A percentile compares a stretch with the other conserved stretches of the same genome.
Conservation (phyloP, 2,888 invertebrate genomes). For the Entomobrya proxima region DNA sequence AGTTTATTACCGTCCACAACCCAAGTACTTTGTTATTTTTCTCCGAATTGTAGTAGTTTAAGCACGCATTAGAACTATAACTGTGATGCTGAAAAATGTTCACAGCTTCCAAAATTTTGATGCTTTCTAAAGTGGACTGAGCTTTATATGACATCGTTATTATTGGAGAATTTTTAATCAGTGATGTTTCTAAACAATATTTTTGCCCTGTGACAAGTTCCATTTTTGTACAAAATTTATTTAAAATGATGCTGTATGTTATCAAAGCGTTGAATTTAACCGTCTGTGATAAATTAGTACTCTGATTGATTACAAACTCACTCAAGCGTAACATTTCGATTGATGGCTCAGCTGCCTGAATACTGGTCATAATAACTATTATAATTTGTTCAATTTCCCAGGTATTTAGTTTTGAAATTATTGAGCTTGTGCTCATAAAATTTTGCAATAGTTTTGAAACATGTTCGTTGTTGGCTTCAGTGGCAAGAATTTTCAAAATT, state of each 20-base stretch:
- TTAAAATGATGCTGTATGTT: background rate
- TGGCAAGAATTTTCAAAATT: background rate
- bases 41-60: background rate
- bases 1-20: conserved; percentile 24
- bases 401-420: background rate
- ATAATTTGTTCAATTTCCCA: background rate
- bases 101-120: conserved; percentile 1
- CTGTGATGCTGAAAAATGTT: conserved; percentile 11
- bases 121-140: background rate
- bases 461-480: background rate
- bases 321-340: background rate
- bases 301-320: background rate
- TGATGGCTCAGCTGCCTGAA: background rate
- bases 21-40: background rate
- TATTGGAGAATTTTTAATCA: conserved; percentile 5
- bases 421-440: background rate
- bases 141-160: background rate
- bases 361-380: background rate
- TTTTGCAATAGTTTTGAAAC: conserved; percentile 4
- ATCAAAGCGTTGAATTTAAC: background rate
- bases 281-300: background rate
- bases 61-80: background rate
- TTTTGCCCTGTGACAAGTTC: background rate
- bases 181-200: conserved; percentile 1
- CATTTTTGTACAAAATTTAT: conserved; percentile 28